Evolutionary conservation across 2,797 vertebrate species (phyloP).

Genomic region (Stomatorhinus walkeri): DNA sequence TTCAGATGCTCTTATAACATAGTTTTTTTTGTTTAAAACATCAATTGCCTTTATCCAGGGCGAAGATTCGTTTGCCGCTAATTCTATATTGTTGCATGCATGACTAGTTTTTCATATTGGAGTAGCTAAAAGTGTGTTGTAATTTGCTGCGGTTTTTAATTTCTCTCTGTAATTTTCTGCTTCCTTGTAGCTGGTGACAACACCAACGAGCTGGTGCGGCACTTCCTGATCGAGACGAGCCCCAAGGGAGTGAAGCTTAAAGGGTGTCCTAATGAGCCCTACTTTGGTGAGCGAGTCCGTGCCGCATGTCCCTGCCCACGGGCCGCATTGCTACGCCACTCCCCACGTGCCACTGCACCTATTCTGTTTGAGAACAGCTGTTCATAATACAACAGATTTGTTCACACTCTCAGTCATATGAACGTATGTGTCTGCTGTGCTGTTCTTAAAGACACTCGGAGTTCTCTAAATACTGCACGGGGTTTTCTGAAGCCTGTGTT

Average conservation of each 20-base stretch:
- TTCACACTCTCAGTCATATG: neutral
- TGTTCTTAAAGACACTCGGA: neutral
- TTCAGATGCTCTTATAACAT: neutral
- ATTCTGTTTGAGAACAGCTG: neutral
- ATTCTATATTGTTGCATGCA: neutral
- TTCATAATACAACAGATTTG: neutral
- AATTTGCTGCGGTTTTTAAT: neutral
- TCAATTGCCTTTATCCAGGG: neutral
- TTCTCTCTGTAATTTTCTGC: neutral
- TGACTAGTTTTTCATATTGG: neutral
- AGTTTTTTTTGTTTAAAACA: neutral
- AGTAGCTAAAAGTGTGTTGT: neutral
- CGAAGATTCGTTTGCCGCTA: neutral
- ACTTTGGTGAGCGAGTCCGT: slow-evolving; percentile 80
- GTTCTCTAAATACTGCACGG: slow-evolving; percentile 28
- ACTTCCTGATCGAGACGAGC: slow-evolving; percentile 96
- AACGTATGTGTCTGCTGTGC: neutral
- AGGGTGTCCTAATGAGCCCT: slow-evolving; percentile 92
- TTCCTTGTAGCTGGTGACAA: slow-evolving; percentile 65
- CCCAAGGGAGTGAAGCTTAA: slow-evolving; percentile 96
- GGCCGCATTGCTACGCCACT: neutral
- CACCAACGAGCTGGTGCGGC: slow-evolving; percentile 87
- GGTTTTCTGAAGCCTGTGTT: slow-evolving; percentile 27
- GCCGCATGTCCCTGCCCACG: neutral
- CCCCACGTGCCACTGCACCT: neutral